Evolutionary conservation across 2,797 vertebrate species (phyloP).

Genomic region (Gallinago stenura): DNA sequence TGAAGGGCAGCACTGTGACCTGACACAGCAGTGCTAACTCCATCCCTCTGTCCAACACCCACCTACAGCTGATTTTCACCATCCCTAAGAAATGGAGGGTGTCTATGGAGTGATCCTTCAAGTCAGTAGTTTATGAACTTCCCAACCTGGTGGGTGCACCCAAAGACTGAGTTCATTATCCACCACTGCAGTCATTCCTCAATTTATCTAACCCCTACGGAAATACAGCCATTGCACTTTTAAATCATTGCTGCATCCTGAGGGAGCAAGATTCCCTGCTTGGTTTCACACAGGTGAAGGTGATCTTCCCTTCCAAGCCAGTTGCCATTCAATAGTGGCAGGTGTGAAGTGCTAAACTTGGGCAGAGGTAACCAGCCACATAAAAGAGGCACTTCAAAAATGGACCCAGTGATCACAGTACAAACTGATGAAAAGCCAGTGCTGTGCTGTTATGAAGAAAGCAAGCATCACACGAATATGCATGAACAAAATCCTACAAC

Average conservation of each 20-base stretch:
- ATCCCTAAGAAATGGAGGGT: too few species aligned
- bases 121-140: fast-evolving
- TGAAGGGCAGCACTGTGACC: neutral
- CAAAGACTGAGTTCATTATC: fast-evolving
- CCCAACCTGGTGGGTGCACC: neutral
- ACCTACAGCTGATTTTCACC: neutral
- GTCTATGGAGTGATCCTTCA: fast-evolving
- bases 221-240: fast-evolving
- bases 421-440: neutral
- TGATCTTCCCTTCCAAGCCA: neutral
- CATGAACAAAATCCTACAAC: neutral
- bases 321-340: neutral
- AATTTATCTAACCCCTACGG: fast-evolving
- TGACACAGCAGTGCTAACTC: fast-evolving
- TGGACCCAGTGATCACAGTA: fast-evolving
- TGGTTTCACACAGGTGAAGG: neutral
- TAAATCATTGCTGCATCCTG: fast-evolving
- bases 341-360: neutral
- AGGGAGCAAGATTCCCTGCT: fast-evolving
- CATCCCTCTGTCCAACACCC: neutral
- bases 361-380: neutral
- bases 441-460: too few species aligned
- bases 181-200: neutral
- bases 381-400: neutral
- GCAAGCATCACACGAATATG: fast-evolving